These are phyloP conservation scores for Therioaphis trifolii DNA, from an alignment of 2,888 invertebrate genomes.

Conservation along the genomic window DNA sequence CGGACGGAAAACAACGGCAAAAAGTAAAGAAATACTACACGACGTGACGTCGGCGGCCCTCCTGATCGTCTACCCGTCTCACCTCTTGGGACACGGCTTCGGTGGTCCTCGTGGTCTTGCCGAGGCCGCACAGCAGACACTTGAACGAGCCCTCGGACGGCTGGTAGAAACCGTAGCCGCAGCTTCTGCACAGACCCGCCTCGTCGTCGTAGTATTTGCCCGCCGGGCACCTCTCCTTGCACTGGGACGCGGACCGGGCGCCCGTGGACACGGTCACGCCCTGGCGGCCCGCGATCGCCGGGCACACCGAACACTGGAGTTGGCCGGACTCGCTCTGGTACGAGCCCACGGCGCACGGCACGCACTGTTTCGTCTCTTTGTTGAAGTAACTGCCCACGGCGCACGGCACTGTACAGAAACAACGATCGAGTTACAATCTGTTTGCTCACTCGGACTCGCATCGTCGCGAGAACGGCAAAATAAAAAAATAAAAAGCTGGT, in stretches of 20 bases:
- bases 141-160: constrained; percentile 90
- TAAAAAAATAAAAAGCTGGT: too few relatives aligned
- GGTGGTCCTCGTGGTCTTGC: constrained; percentile 89
- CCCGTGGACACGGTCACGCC: constrained; percentile 90
- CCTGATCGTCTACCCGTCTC: constrained; percentile 23
- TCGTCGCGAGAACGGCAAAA: too few relatives aligned
- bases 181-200: constrained; percentile 87
- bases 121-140: constrained; percentile 87
- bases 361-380: constrained; percentile 80
- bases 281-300: constrained; percentile 87
- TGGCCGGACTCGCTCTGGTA: constrained; percentile 96
- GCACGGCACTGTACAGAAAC: constrained; percentile 78
- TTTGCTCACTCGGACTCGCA: too few relatives aligned
- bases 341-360: constrained; percentile 86
- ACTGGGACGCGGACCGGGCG: constrained; percentile 87
- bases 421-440: not conserved
- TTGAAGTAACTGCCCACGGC: constrained; percentile 90
- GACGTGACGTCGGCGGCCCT: too few relatives aligned
- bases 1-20: too few relatives aligned
- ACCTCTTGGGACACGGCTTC: constrained; percentile 85
- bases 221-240: constrained; percentile 92
- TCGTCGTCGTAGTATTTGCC: constrained; percentile 94
- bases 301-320: constrained; percentile 88
- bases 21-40: too few relatives aligned
- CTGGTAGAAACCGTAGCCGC: constrained; percentile 95